A percentile compares a stretch with the other conserved stretches of the same genome.
These are phyloP conservation scores for Sceloporus undulatus DNA, from an alignment of 2,113 vertebrate genomes.

Conservation along the genomic window DNA sequence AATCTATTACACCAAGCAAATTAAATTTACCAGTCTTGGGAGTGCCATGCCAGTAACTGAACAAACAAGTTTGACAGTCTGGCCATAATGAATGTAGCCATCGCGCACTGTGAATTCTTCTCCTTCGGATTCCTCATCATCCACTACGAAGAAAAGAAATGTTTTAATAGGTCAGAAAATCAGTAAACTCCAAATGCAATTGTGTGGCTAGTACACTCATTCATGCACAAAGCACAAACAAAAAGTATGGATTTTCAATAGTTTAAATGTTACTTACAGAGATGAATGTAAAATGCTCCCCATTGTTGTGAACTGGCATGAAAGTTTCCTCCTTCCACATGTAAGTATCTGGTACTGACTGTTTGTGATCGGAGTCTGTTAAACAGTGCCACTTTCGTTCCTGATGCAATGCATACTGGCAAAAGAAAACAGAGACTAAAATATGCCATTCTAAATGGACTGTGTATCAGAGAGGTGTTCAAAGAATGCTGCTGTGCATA, in stretches of 20 bases:
- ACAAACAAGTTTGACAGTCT: constrained; percentile 98
- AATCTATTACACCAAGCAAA: not conserved
- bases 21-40: constrained; percentile 92
- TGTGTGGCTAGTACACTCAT: not conserved
- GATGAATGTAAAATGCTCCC: constrained; percentile 99
- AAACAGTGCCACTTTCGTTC: constrained; percentile 99
- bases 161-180: not conserved
- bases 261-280: constrained; percentile 84
- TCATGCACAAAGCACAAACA: not conserved
- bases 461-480: not conserved
- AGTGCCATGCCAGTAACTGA: constrained; percentile 99
- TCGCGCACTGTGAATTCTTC: constrained; percentile 99
- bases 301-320: constrained; percentile 99
- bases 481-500: not conserved
- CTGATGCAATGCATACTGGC: constrained; percentile 98
- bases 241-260: constrained; percentile 13
- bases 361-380: constrained; percentile 98
- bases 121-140: constrained; percentile 98
- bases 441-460: not conserved
- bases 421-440: constrained; percentile 50
- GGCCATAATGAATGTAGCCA: constrained; percentile 98
- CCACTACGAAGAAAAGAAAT: constrained; percentile 84
- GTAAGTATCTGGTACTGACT: constrained; percentile 98
- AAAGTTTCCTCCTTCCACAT: constrained; percentile 99
- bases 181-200: constrained; percentile 13